Conservation (phyloP, 2,888 invertebrate genomes). For the Cyclophora albipunctata region DNA sequence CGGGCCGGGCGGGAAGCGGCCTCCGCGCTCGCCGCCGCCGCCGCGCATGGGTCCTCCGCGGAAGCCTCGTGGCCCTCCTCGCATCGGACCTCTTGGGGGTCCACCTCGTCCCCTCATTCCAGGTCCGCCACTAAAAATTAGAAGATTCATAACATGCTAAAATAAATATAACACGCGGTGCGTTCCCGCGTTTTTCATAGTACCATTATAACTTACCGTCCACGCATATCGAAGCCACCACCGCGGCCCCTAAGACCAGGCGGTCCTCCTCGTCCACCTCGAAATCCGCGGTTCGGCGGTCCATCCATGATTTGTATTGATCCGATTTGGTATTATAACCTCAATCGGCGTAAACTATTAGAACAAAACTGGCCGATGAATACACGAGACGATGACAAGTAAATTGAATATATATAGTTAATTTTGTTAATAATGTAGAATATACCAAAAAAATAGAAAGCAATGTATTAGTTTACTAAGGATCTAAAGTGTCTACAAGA, state of each 20-base stretch:
- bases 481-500: no score
- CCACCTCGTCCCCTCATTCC: conserved; percentile 64
- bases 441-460: no score
- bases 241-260: conserved; percentile 58
- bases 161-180: conserved; percentile 1
- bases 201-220: conserved; percentile 42
- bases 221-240: conserved; percentile 66
- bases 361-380: no score
- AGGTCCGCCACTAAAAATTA: conserved; percentile 42
- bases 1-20: conserved; percentile 60
- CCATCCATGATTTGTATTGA: conserved; percentile 38
- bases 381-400: no score
- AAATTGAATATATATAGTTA: no score
- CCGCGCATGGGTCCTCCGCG: conserved; percentile 64
- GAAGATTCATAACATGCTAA: not conserved
- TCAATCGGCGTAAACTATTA: not conserved
- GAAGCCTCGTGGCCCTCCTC: conserved; percentile 61
- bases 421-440: no score
- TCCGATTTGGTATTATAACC: not conserved
- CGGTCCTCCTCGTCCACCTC: conserved; percentile 63
- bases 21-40: conserved; percentile 60
- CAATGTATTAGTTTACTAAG: no score
- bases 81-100: conserved; percentile 44
- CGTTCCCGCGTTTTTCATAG: not conserved
- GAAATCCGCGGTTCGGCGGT: conserved; percentile 55